These are phyloP conservation scores for Pinna nobilis DNA, from an alignment of 1,140 invertebrate genomes.

Conservation along the genomic window DNA sequence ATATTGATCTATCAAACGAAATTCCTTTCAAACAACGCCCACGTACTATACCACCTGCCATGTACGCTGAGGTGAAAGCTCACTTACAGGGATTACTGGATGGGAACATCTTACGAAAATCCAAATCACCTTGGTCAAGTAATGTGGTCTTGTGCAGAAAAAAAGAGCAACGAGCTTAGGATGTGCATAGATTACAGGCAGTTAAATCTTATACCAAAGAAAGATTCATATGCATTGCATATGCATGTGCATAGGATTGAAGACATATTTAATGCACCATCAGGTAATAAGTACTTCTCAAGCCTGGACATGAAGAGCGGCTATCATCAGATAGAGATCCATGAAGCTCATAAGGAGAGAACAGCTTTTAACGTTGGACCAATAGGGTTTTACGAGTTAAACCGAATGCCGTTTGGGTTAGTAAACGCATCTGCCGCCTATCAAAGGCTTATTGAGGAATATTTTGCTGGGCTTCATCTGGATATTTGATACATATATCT, in stretches of 20 bases:
- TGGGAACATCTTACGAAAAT: too few relatives aligned
- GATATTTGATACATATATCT: slow-evolving; percentile 27
- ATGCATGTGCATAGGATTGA: too few relatives aligned
- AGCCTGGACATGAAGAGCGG: slow-evolving; percentile 70
- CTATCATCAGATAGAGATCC: slow-evolving; percentile 65
- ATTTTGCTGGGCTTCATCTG: slow-evolving; percentile 29
- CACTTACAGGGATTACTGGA: too few relatives aligned
- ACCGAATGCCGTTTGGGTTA: slow-evolving; percentile 41
- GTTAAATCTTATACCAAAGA: neutral
- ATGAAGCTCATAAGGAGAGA: slow-evolving; percentile 59
- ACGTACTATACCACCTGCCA: too few relatives aligned
- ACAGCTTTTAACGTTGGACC: slow-evolving; percentile 55
- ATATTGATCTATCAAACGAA: too few relatives aligned
- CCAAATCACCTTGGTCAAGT: too few relatives aligned
- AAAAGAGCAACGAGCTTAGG: too few relatives aligned
- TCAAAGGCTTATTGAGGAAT: slow-evolving; percentile 52
- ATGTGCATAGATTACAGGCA: too few relatives aligned
- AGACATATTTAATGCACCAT: slow-evolving; percentile 69
- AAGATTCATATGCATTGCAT: too few relatives aligned
- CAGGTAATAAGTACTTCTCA: slow-evolving; percentile 71
- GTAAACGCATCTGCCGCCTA: slow-evolving; percentile 47
- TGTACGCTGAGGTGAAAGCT: too few relatives aligned
- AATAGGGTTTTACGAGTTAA: slow-evolving; percentile 41
- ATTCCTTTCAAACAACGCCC: too few relatives aligned
- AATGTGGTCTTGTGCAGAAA: too few relatives aligned